Evolutionary conservation across 1,140 invertebrate species (phyloP), one percentile per base, ranked within the genome.

Genomic region (Brevipalpus yothersi): DNA sequence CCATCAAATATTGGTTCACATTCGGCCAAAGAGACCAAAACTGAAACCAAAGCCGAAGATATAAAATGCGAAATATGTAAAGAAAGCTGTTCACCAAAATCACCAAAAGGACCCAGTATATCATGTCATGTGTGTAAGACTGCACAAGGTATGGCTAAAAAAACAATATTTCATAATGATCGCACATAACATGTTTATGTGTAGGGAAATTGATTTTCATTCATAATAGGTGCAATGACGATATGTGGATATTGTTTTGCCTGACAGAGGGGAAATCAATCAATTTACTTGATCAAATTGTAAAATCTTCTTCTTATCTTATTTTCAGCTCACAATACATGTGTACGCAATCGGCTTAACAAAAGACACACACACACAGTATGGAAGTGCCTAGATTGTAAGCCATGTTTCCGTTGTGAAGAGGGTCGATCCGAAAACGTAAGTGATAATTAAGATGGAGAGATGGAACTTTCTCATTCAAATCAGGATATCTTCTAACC

Each of bases 1-100:
- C 39, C 61, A 8, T 60, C 61, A n/a, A 58, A 60, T 53, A 49
- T 58, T 13, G 39, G 56, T n/a, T 23, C 41, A n/a, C 39, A 53
- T 17, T 31, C 31, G 5, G 49, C n/a, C 9, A 51, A 51, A 17
- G 49, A 51, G 21, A 17, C n/a, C n/a, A 10, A 13, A 17, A 55
- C 45, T 19, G 51, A 58, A 8, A n/a, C 39, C 13, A 54, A 49
- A 55, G 59, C 58, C 56, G 54, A 56, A 7, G 51, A 58, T n/a
- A 31, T n/a, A 4, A 54, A 49, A 55, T 62, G 61, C 56, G 54
- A 56, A n/a, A 51, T 51, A 19, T 51, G 49, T 19, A n/a, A 51
- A n/a, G 49, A 17, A n/a, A 19, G 49, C 21, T 51, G 8, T 19
- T 7, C 49, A 17, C n/a, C 5, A 11, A 15, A 17, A n/a, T 51